A percentile compares a stretch with the other conserved stretches of the same genome.
phyloP scores from a whole-genome alignment of 2,888 invertebrate species.

The Scaptomyza parva region DNA sequence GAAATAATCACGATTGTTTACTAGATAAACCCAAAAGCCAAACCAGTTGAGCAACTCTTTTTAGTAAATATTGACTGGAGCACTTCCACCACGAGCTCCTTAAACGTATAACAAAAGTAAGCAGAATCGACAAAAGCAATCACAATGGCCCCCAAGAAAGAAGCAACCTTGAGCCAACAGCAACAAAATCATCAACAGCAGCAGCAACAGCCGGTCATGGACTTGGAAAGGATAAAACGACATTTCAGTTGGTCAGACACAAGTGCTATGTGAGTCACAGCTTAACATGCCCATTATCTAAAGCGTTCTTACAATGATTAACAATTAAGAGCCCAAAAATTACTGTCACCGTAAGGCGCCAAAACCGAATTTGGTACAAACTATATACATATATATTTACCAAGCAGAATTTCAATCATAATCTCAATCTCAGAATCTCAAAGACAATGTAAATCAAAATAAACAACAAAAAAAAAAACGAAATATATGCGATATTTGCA shows the following conservation, averaged over 20 bases:
- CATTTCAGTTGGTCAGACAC: slow-evolving; percentile 84
- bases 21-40: slow-evolving; percentile 30
- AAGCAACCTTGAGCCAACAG: slow-evolving; percentile 70
- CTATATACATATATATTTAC: slow-evolving; percentile 25
- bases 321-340: slow-evolving; percentile 30
- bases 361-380: slow-evolving; percentile 45
- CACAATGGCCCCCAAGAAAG: slow-evolving; percentile 77
- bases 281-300: slow-evolving; percentile 12
- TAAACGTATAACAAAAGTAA: slow-evolving; percentile 6
- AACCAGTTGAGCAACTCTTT: slow-evolving; percentile 76
- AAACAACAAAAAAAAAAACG: slow-evolving; percentile 13
- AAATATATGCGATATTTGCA: slow-evolving; percentile 14
- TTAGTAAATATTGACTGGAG: slow-evolving; percentile 44
- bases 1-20: slow-evolving; percentile 70
- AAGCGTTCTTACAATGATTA: slow-evolving; percentile 3
- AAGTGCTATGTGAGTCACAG: slow-evolving; percentile 82
- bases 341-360: slow-evolving; percentile 3
- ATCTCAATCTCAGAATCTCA: too few species aligned
- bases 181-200: slow-evolving; percentile 43
- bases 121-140: slow-evolving; percentile 13
- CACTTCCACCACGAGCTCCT: slow-evolving; percentile 48
- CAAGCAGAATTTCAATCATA: slow-evolving; percentile 1
- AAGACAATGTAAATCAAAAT: too few species aligned
- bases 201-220: slow-evolving; percentile 67
- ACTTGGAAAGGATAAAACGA: slow-evolving; percentile 82